A percentile compares a stretch with the other conserved stretches of the same genome.
These are phyloP conservation scores for Triplophysa rosa DNA, from an alignment of 2,113 vertebrate species.

Conservation along the genomic window DNA sequence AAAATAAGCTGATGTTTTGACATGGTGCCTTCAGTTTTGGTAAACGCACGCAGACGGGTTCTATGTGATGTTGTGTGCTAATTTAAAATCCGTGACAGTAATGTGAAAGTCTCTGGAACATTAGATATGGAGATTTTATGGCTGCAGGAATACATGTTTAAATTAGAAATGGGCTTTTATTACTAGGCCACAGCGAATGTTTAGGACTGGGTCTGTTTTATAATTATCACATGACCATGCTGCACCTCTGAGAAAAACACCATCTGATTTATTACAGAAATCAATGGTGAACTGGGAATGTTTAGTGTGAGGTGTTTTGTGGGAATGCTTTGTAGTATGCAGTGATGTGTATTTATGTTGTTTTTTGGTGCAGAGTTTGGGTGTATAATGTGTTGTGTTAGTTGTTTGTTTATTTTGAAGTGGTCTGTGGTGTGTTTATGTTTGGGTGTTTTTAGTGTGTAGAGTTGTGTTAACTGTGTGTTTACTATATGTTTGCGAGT, in stretches of 20 bases:
- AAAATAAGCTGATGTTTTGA: slow-evolving; percentile 36
- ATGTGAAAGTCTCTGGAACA: slow-evolving; percentile 47
- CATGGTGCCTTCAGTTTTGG: slow-evolving; percentile 23
- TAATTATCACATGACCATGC: not conserved
- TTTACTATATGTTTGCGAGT: not conserved
- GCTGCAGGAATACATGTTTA: slow-evolving; percentile 56
- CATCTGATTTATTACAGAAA: not conserved
- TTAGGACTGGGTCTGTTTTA: not conserved
- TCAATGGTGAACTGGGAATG: not conserved
- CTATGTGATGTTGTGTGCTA: slow-evolving; percentile 31
- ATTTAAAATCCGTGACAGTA: slow-evolving; percentile 43
- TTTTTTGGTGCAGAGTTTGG: not conserved
- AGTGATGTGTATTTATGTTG: not conserved
- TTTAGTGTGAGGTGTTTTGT: not conserved
- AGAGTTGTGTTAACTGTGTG: not conserved
- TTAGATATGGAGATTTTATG: slow-evolving; percentile 51
- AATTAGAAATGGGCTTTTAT: slow-evolving; percentile 45
- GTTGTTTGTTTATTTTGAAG: slow-evolving; percentile 22
- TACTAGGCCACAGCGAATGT: slow-evolving; percentile 41
- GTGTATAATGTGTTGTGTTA: not conserved
- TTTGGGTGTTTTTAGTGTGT: not conserved
- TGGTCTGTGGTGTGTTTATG: slow-evolving; percentile 77
- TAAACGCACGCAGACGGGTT: not conserved
- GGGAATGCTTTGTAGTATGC: not conserved
- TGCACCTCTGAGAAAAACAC: not conserved